These are phyloP conservation scores for Stegodyphus dumicola DNA, from an alignment of 1,140 invertebrate species.

Conservation along the genomic window DNA sequence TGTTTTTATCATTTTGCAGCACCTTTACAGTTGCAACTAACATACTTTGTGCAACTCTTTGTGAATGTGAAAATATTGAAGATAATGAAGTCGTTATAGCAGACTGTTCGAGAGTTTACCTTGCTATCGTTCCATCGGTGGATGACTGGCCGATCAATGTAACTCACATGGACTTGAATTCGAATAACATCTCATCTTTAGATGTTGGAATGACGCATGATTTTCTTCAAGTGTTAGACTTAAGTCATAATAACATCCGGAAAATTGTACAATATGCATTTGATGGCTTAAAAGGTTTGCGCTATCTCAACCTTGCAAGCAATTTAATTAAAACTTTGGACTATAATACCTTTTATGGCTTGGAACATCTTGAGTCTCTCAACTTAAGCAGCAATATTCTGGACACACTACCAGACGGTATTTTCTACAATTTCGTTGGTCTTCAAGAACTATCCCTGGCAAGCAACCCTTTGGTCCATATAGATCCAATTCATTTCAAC, in stretches of 20 bases:
- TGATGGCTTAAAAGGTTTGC: constrained; percentile 12
- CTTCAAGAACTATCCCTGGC: constrained; percentile 50
- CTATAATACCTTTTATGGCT: constrained; percentile 34
- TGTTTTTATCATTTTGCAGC: neutral
- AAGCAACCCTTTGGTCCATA: constrained; percentile 49
- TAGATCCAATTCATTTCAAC: constrained; percentile 46
- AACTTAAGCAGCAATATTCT: constrained; percentile 60
- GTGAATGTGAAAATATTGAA: constrained; percentile 7
- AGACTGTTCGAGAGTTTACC: constrained; percentile 7
- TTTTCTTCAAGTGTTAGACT: constrained; percentile 24
- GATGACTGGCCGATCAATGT: constrained; percentile 38
- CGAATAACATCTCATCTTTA: constrained; percentile 34
- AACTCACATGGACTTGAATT: constrained; percentile 45
- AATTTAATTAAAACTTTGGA: constrained; percentile 29
- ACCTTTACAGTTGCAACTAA: neutral
- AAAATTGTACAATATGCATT: constrained; percentile 10
- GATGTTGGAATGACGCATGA: constrained; percentile 3
- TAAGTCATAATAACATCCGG: constrained; percentile 23
- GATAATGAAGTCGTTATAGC: neutral
- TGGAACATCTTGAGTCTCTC: constrained; percentile 42
- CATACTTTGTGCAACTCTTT: constrained; percentile 11
- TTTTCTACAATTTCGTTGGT: constrained; percentile 51
- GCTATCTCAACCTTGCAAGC: constrained; percentile 35
- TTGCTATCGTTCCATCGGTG: constrained; percentile 30
- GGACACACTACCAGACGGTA: constrained; percentile 31